phyloP scores from a whole-genome alignment of 2,113 vertebrate genomes.

The Pollachius pollachius region DNA sequence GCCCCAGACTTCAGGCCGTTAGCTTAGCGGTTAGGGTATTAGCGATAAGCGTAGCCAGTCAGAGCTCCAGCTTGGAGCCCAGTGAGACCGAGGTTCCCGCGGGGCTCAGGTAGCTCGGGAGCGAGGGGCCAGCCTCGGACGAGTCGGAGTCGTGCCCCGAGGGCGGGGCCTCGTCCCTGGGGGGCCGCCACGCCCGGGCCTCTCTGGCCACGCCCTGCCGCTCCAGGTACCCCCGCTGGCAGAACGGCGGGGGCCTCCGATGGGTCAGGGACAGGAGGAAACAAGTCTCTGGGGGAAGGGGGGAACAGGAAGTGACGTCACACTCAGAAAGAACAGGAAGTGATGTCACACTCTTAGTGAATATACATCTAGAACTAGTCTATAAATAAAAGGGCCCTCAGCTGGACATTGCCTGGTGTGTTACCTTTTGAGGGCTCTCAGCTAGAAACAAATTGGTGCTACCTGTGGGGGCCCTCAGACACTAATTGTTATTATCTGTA shows the following conservation, averaged over 20 bases:
- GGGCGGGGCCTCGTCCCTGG: conserved; percentile 50
- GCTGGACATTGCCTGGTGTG: neutral
- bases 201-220: conserved; percentile 76
- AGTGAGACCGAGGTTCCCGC: conserved; percentile 63
- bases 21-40: neutral
- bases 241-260: conserved; percentile 84
- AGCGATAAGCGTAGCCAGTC: conserved; percentile 25
- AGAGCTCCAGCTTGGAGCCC: conserved; percentile 80
- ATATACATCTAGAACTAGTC: neutral
- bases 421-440: neutral
- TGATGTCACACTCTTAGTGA: no score
- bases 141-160: neutral
- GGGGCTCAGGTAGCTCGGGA: conserved; percentile 40
- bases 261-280: conserved; percentile 85
- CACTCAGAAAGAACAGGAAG: neutral
- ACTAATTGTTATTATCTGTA: no score
- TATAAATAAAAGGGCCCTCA: neutral
- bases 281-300: conserved; percentile 81
- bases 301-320: conserved; percentile 7
- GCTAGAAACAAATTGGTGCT: neutral
- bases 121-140: conserved; percentile 18
- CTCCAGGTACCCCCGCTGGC: conserved; percentile 82
- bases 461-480: no score
- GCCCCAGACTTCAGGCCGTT: neutral
- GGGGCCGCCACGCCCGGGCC: conserved; percentile 51